Base-by-base conservation (phyloP, 2,888 invertebrate genomes). In the Coenonympha arcania region DNA sequence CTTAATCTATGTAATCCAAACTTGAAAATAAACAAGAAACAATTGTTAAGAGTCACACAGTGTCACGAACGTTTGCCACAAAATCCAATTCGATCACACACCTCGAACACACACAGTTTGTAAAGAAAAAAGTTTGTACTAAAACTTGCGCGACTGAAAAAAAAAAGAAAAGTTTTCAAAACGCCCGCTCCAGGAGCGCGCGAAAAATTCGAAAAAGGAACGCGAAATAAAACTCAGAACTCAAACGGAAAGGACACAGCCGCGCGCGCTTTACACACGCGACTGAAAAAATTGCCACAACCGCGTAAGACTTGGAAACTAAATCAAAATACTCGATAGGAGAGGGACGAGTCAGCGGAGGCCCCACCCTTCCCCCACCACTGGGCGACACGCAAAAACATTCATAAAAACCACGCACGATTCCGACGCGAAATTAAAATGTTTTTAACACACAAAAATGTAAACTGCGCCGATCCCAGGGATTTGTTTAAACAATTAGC, bases 301-400 rank as follows among this genome's bases (percentile, higher is more conserved):
- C 83, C 78, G 79, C 83, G 84, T 85, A 84, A 84, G 83, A 79
- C 75, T 84, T 71, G 74, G 80, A 85, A 86, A 85, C 85, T 86
- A 86, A 86, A 85, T 86, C 85, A 86, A 85, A 86, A 86, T 86
- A 86, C 81, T 71, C 73, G 79, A 80, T 83, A 79, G 81, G 71
- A 81, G 84, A 84, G 85, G 85, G 85, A 83, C 85, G 85, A 81
- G 71, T 78, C 85, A 68, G 60, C 65, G 50, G 65, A 80, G 71
- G 85, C 85, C 80, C 84, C 85, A 80, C 85, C 85, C 83, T 78
- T 65, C 80, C 81, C 85, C 85, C 83, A 75, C 85, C 73, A 74
- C 60, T 58, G 59, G 55, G 59, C 74, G 65, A 70, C 68, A 79
- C 81, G 83, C 83, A 84, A 86, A 86, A 85, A 85, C 85, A 82